Conservation (phyloP, 2,797 vertebrate species). For the Eupleurogrammus muticus region DNA sequence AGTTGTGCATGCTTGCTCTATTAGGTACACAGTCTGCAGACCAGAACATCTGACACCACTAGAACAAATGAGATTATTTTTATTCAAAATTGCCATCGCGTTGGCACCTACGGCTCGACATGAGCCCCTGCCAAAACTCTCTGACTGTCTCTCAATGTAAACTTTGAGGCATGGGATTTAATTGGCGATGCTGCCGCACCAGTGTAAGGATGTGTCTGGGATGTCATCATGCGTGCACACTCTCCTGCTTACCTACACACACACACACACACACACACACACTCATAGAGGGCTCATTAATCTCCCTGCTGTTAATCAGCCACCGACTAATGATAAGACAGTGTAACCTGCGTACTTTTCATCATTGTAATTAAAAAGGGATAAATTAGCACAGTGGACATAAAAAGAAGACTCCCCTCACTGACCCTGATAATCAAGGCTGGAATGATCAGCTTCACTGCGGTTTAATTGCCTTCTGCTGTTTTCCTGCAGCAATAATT, state of each 20-base stretch:
- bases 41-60: constrained; percentile 67
- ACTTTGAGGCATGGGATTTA: constrained; percentile 56
- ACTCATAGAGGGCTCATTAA: constrained; percentile 33
- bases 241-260: constrained; percentile 25
- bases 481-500: constrained; percentile 70
- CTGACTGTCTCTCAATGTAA: constrained; percentile 61
- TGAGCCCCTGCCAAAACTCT: constrained; percentile 37
- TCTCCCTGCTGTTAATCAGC: constrained; percentile 31
- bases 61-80: constrained; percentile 69
- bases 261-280: constrained; percentile 19
- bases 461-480: constrained; percentile 80
- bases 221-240: constrained; percentile 47
- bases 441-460: constrained; percentile 71
- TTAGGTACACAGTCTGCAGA: constrained; percentile 51
- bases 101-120: constrained; percentile 33
- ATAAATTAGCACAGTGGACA: constrained; percentile 74
- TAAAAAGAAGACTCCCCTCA: constrained; percentile 58
- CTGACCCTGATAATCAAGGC: constrained; percentile 75
- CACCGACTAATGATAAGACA: constrained; percentile 51
- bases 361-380: constrained; percentile 72
- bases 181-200: constrained; percentile 45
- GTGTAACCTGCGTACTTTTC: constrained; percentile 67
- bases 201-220: constrained; percentile 43
- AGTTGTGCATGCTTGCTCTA: constrained; percentile 46
- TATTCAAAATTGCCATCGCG: constrained; percentile 51